Evolutionary conservation across 2,797 vertebrate species (phyloP), one percentile per base, ranked within the genome.

Genomic region (Chaetophractus vellerosus): DNA sequence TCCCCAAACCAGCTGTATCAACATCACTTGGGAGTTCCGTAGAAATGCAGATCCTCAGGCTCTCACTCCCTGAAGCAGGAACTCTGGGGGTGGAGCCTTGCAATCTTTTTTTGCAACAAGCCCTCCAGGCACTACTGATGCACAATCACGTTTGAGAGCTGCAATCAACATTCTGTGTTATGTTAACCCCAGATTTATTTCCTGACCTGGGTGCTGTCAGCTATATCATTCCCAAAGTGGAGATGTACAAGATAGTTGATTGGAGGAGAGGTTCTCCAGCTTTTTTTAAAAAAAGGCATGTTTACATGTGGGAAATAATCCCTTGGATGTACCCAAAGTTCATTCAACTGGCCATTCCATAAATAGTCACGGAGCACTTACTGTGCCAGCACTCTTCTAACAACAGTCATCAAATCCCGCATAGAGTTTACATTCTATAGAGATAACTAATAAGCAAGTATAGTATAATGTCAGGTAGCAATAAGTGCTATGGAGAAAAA

Each of bases 11-110:
- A 95, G 52, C 52, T 85, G 33, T 66, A 92, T 92, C 59, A 33
- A 3, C 26, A 85, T 85, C 72, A 95, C 91, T 72, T 84, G 71
- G 76, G 55, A 57, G 63, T 59, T 94, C 79, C 36, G 36, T 95
- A 85, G 74, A 84, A 95, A 96, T 96, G 78, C 87, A 85, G 55
- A 93, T 94, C 90, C 78, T 92, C 28, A 90, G 76, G 81, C 55
- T 61, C 12, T 36, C 23, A 48, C 63, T 57, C 15, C 33, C 38
- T 75, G 50, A 93, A 78, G 87, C 75, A 85, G 64, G 90, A 91
- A 87, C 63, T 84, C 48, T 55, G 55, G 69, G 38, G 57, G 28
- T 69, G 45, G 55, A 74, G 19, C 21, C 50, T 80, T 72, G 41
- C 83, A 91, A 45, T 87, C 33, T 71, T 45, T 78, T 78, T 93